Percentiles rank a stretch among this genome's conserved stretches.
Conservation (phyloP, 1,140 invertebrate species). For the Triops longicaudatus region DNA sequence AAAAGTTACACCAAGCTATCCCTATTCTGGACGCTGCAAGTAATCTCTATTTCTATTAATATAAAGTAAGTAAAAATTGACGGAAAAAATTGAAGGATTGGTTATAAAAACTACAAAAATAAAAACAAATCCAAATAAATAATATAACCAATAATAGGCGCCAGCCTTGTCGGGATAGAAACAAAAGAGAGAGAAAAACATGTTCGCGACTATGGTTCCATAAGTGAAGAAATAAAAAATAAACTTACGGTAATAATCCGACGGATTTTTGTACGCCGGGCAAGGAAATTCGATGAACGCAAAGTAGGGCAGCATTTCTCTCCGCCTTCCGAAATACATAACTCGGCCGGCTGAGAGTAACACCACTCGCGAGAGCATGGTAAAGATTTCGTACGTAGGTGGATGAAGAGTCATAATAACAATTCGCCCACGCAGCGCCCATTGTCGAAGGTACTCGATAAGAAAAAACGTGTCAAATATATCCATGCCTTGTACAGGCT, state of each 20-base stretch:
- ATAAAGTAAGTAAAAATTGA: too few species aligned
- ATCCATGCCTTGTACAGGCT: slow-evolving; percentile 85
- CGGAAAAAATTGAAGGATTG: too few species aligned
- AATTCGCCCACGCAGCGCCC: slow-evolving; percentile 72
- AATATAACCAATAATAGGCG: too few species aligned
- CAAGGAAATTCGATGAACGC: slow-evolving; percentile 88
- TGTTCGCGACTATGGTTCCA: too few species aligned
- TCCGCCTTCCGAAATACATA: slow-evolving; percentile 78
- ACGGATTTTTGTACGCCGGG: slow-evolving; percentile 90
- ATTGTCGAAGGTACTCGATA: slow-evolving; percentile 85
- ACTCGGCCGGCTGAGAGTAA: slow-evolving; percentile 78
- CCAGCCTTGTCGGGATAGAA: too few species aligned
- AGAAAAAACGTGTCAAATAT: slow-evolving; percentile 94
- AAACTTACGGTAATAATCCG: slow-evolving; percentile 79
- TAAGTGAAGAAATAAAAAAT: slow-evolving; percentile 20
- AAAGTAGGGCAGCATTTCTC: slow-evolving; percentile 87
- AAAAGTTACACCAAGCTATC: too few species aligned
- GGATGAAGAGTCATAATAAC: slow-evolving; percentile 87
- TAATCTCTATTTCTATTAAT: too few species aligned
- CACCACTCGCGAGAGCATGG: slow-evolving; percentile 80
- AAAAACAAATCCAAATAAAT: too few species aligned
- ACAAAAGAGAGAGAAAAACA: too few species aligned
- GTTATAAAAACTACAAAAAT: too few species aligned
- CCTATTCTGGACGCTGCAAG: too few species aligned
- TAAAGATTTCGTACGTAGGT: slow-evolving; percentile 89